phyloP scores from a whole-genome alignment of 2,113 vertebrate genomes.

The Bucco capensis region DNA sequence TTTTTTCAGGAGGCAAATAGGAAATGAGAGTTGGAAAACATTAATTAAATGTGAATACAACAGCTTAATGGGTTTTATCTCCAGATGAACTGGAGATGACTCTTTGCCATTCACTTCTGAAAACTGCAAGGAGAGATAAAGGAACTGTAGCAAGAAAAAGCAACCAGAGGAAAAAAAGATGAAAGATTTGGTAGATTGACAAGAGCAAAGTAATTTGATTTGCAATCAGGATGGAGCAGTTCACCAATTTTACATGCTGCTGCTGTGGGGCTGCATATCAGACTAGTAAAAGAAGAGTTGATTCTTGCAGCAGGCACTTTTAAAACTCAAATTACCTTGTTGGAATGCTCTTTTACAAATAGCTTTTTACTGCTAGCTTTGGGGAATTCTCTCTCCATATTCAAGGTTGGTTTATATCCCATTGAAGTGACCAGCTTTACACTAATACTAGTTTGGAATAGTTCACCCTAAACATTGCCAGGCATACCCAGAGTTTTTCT shows the following conservation, averaged over 20 bases:
- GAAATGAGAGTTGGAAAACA: constrained; percentile 70
- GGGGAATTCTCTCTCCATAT: not conserved
- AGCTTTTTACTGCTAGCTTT: not conserved
- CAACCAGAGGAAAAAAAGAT: constrained; percentile 46
- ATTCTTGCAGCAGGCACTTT: not conserved
- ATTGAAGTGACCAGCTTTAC: not conserved
- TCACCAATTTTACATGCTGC: not conserved
- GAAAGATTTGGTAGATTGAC: constrained; percentile 56
- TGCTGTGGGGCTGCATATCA: not conserved
- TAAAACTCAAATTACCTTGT: not conserved
- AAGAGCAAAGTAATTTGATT: constrained; percentile 59
- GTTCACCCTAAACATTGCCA: not conserved
- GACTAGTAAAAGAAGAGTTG: not conserved
- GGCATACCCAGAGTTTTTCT: not conserved
- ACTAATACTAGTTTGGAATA: not conserved
- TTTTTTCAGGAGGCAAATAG: constrained; percentile 59
- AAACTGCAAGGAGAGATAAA: constrained; percentile 61
- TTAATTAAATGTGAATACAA: constrained; percentile 71
- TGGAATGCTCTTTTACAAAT: not conserved
- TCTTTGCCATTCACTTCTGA: constrained; percentile 59
- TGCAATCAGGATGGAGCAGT: constrained; percentile 19
- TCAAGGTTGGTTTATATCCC: not conserved
- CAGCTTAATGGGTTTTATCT: constrained; percentile 68
- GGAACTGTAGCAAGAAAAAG: constrained; percentile 52
- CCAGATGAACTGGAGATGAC: constrained; percentile 63